Conservation (phyloP, 2,888 invertebrate species). For the Patella pellucida region DNA sequence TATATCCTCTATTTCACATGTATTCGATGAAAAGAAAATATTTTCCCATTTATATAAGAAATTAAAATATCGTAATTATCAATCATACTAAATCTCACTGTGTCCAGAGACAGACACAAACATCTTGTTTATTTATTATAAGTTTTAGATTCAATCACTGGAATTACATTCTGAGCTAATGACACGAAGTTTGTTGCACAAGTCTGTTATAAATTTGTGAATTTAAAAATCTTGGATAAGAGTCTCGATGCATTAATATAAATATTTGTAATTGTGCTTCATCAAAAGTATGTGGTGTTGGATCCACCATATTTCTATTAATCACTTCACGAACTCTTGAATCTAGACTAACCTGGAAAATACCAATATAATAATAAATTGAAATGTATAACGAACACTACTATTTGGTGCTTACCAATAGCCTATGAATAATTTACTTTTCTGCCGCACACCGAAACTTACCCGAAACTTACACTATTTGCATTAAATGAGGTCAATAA, state of each 20-base stretch:
- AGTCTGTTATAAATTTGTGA: conserved; percentile 91
- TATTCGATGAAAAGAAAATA: conserved; percentile 1
- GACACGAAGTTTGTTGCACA: conserved; percentile 66
- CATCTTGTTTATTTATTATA: too few species aligned
- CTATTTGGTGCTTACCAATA: too few species aligned
- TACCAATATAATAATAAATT: neutral
- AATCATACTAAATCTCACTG: too few species aligned
- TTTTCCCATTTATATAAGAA: neutral
- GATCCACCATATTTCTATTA: conserved; percentile 98
- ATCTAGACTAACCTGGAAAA: conserved; percentile 91
- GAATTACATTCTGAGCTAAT: conserved; percentile 26
- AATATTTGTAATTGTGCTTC: conserved; percentile 99
- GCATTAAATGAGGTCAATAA: too few species aligned
- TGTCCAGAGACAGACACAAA: too few species aligned
- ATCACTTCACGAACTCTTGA: conserved; percentile 97
- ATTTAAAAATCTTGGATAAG: conserved; percentile 97
- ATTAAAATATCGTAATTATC: too few species aligned
- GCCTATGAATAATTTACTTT: too few species aligned
- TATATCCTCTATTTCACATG: neutral
- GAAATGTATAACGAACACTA: neutral
- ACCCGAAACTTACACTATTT: too few species aligned
- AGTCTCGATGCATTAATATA: conserved; percentile 99
- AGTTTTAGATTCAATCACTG: neutral
- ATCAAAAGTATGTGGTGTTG: conserved; percentile 96
- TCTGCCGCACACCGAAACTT: too few species aligned